Base-by-base conservation (phyloP, 1,140 invertebrate species). In the Zaprionus lachaisei region DNA sequence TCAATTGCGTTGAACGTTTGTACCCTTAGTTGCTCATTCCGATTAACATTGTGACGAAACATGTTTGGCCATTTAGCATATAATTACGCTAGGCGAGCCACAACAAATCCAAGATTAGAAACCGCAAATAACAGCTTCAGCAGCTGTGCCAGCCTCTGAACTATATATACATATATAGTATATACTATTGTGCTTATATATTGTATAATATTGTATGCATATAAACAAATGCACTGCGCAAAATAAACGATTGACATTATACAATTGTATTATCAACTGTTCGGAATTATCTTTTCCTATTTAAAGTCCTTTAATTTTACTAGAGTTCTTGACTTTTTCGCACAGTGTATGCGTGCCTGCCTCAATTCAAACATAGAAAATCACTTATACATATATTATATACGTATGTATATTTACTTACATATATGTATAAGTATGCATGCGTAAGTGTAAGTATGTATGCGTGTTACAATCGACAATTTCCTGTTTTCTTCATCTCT, bases 31-130 rank as follows among this genome's bases (percentile, higher is more conserved):
- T 11, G 31, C 9, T 34, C 3, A 61, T 60, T 58, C 44, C 49
- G 24, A 55, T 38, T 22, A 17, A 28, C 28, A 37, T 55, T 70
- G 38, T n/a, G 72, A 76, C 72, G 72, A 72, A 79, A 79, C 77
- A 68, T 77, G 77, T 79, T 79, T 22, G 31, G 44, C 9, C 63
- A 72, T 77, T 79, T 77, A 79, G 77, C 77, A 49, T 55, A 41
- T 62, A 70, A 79, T 79, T 67, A 75, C 37, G 65, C 41, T 34
- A n/a, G 34, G 12, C 5, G 6, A 69, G 55, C 44, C 31, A 61
- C 62, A 47, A 2, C n/a, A 47, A 79, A 67, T 41, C 71, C 51
- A 24, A 77, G 77, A 79, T 79, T 72, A 76, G 37, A 60, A 12
- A 56, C 38, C 54, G 51, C 57, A 58, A 61, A 66, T 34, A 67